Base-by-base conservation (phyloP, 2,113 vertebrate genomes). In the Hystrix brachyura region DNA sequence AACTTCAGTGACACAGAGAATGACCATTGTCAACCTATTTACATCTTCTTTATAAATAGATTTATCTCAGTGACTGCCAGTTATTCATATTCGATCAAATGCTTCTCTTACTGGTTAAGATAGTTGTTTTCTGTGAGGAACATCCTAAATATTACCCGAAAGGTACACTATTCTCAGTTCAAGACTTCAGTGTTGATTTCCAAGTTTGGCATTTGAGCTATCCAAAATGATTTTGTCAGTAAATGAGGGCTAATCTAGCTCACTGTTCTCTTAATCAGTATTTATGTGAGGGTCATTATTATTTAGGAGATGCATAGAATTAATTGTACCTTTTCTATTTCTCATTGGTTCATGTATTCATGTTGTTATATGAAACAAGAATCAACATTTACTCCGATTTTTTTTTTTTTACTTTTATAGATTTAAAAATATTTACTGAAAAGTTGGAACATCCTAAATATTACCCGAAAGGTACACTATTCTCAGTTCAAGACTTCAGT, bases 361-460 rank as follows among this genome's bases (percentile, higher is more conserved):
- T 60, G 34, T 64, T 83, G 80, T 89, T 86, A 57, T 27, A 69
- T 83, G 43, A 95, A n/a, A 74, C 79, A 94, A 84, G 21, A 18
- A 59, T 80, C 85, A 65, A 57, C n/a, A 93, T 79, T 76, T 27
- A 51, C 46, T 76, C 69, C 69, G 43, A 19, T 38, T 38, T 38
- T 38, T 21, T n/a, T 76, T 29, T 67, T 88, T 23, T 79, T 10
- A 55, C 53, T 34, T 83, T 83, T 62, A 81, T 60, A 43, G n/a
- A 85, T 91, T n/a, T 95, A 72, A 92, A 64, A 91, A 48, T 91
- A 82, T 95, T 86, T 90, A 83, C n/a, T 93, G 23, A 82, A 71
- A 18, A 38, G 21, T 76, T 29, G 38, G 48, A 93, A 57, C 0
- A 13, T 23, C 21, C 29, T 29, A 38, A 46, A n/a, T 34, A 38